phyloP scores from a whole-genome alignment of 37 sponge, comb jelly and placozoan species.

The Axinella damicornis region DNA sequence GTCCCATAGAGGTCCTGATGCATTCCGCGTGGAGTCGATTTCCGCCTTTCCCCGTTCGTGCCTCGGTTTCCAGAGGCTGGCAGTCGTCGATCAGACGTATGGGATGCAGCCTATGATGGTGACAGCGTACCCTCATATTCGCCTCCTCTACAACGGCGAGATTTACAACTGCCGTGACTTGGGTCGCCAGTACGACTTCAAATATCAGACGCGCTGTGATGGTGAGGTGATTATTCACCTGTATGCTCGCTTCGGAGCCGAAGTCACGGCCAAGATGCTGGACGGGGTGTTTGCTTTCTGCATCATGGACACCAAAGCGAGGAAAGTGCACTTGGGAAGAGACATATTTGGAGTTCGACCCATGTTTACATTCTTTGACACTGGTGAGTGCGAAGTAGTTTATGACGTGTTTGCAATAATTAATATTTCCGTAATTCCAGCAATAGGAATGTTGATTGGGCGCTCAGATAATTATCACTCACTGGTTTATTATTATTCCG shows the following conservation, averaged over 20 bases:
- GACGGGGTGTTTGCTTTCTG: too few relatives aligned
- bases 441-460: too few relatives aligned
- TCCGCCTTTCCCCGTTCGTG: constrained; percentile 15
- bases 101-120: constrained; percentile 55
- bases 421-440: too few relatives aligned
- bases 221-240: constrained; percentile 35
- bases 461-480: too few relatives aligned
- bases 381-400: too few relatives aligned
- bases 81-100: constrained; percentile 11
- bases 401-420: too few relatives aligned
- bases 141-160: constrained; percentile 64
- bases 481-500: too few relatives aligned
- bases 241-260: constrained; percentile 31
- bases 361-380: too few relatives aligned
- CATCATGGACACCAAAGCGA: constrained; percentile 8
- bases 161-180: constrained; percentile 42
- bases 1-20: constrained; percentile 59
- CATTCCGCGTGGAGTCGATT: constrained; percentile 26
- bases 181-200: neutral
- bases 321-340: too few relatives aligned
- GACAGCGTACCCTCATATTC: constrained; percentile 10
- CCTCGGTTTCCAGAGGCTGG: constrained; percentile 54
- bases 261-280: too few relatives aligned
- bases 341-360: too few relatives aligned
- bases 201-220: constrained; percentile 16